Evolutionary conservation across 2,888 invertebrate species (phyloP).

Genomic region (Gonocerus acuteangulatus): DNA sequence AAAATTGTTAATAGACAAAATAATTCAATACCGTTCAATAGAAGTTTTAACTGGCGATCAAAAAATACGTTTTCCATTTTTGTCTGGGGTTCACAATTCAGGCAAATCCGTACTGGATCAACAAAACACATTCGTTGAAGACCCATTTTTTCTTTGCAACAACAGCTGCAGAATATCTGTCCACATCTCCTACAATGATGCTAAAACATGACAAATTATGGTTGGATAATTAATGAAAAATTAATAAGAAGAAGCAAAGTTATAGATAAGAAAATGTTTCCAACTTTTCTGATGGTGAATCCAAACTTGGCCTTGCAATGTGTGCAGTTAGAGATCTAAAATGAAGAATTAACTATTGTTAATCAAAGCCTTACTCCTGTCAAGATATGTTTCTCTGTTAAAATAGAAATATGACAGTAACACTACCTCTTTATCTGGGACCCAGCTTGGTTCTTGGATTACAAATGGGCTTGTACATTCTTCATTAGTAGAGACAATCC

Average conservation of each 20-base stretch:
- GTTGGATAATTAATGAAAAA: neutral
- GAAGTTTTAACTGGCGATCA: slow-evolving; percentile 45
- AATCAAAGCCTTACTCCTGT: neutral
- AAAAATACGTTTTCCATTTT: slow-evolving; percentile 47
- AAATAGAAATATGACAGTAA: neutral
- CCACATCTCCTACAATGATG: slow-evolving; percentile 50
- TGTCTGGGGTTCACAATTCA: slow-evolving; percentile 43
- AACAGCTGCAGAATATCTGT: slow-evolving; percentile 45
- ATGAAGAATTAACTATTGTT: slow-evolving; percentile 10
- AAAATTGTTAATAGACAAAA: neutral
- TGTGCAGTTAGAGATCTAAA: slow-evolving; percentile 39
- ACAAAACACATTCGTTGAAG: slow-evolving; percentile 49
- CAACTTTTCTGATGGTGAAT: slow-evolving; percentile 45
- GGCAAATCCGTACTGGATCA: slow-evolving; percentile 48
- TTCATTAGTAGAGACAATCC: slow-evolving; percentile 43
- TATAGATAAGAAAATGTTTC: slow-evolving; percentile 22
- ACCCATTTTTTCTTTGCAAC: slow-evolving; percentile 43
- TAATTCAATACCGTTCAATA: slow-evolving; percentile 42
- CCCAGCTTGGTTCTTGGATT: slow-evolving; percentile 46
- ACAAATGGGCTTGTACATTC: slow-evolving; percentile 45
- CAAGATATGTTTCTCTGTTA: neutral
- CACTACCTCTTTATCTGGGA: slow-evolving; percentile 45
- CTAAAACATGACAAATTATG: slow-evolving; percentile 40
- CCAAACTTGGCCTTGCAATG: slow-evolving; percentile 45
- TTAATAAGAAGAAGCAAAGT: neutral